A percentile compares a stretch with the other conserved stretches of the same genome.
These are phyloP conservation scores for Salvelinus fontinalis DNA, from an alignment of 2,113 vertebrate genomes.

Conservation along the genomic window DNA sequence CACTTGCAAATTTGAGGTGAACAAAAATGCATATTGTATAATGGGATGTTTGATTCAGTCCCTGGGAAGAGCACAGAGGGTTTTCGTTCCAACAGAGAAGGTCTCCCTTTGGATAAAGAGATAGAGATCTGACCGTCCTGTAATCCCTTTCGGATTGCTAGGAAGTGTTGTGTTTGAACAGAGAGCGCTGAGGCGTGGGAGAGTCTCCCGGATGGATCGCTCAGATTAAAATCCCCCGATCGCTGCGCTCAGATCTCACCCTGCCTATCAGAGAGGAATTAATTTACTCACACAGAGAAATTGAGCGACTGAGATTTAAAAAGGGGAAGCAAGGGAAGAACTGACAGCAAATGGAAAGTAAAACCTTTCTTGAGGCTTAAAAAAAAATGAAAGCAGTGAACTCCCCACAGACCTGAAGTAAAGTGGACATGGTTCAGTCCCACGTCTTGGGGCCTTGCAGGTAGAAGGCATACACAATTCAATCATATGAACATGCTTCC, in stretches of 20 bases:
- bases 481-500: constrained; percentile 21
- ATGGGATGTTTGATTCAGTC: background rate
- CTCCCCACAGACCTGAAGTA: constrained; percentile 53
- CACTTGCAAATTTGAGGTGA: constrained; percentile 12
- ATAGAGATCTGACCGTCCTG: constrained; percentile 37
- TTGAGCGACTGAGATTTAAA: constrained; percentile 36
- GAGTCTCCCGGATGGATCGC: constrained; percentile 63
- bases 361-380: constrained; percentile 54
- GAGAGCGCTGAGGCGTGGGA: constrained; percentile 49
- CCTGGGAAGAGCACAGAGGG: background rate
- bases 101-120: background rate
- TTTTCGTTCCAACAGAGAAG: background rate
- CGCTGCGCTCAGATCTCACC: constrained; percentile 61
- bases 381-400: constrained; percentile 53
- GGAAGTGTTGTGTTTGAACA: constrained; percentile 69
- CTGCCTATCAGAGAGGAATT: constrained; percentile 62
- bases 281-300: constrained; percentile 64
- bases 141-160: constrained; percentile 59
- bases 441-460: background rate
- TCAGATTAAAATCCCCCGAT: constrained; percentile 69
- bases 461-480: constrained; percentile 20
- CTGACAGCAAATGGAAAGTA: constrained; percentile 56
- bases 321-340: constrained; percentile 27
- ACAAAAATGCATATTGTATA: background rate
- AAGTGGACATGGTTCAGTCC: constrained; percentile 19